Base-by-base conservation (phyloP, 1,140 invertebrate species). In the Sarcophaga bullata region DNA sequence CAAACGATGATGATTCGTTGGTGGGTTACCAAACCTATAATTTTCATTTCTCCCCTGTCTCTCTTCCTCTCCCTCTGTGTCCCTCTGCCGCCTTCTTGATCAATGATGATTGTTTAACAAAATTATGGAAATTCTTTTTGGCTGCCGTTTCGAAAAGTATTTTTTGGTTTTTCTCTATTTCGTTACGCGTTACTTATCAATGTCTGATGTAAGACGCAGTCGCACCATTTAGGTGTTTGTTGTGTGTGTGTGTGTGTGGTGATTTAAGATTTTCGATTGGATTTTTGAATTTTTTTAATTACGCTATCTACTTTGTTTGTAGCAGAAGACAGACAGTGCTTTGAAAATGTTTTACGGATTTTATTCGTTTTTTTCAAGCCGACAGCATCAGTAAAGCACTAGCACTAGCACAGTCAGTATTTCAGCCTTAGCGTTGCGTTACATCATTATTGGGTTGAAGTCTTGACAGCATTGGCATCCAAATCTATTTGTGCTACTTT, bases 401-500 rank as follows among this genome's bases (percentile, higher is more conserved):
- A 37, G 25, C 25, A 37, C 25, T 37, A 37, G 25, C n/a, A n/a
- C n/a, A n/a, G n/a, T n/a, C n/a, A n/a, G n/a, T n/a, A n/a, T n/a
- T n/a, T n/a, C n/a, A n/a, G n/a, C 25, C 1, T 37, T 37, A 37
- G 25, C n/a, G 62, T 17, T n/a, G n/a, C 62, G 19, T 68, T n/a
- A 78, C 11, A 50, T 48, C 46, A 75, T 75, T 37, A 37, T 37
- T 37, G n/a, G n/a, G n/a, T n/a, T n/a, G n/a, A n/a, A n/a, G n/a
- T n/a, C n/a, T n/a, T n/a, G 25, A 37, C 25, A 37, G 25, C 25
- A 37, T 37, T 37, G 25, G 25, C 47, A 75, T 75, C 73, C 46
- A 48, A 46, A 48, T 78, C 75, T 78, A 52, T 48, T 37, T 78
- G 75, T 78, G 75, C 75, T 78, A 78, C 75, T 78, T 78, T 78